A percentile compares a stretch with the other conserved stretches of the same genome.
These are phyloP conservation scores for Seriola quinqueradiata DNA, from an alignment of 2,113 vertebrate species.

Conservation along the genomic window DNA sequence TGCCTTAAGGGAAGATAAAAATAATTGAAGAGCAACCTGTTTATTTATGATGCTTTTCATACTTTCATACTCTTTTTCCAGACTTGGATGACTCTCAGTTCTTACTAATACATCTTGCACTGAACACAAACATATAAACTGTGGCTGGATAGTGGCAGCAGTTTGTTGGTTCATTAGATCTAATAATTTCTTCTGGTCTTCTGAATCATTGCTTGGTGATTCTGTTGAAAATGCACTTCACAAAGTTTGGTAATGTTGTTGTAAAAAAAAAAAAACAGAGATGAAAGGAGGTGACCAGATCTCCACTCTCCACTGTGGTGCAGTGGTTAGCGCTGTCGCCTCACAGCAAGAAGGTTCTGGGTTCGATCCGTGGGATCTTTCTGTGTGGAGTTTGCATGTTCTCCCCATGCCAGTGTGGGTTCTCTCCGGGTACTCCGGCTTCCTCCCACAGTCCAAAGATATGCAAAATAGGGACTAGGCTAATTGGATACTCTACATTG, in stretches of 20 bases:
- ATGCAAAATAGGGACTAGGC: too few relatives aligned
- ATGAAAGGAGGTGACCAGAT: too few relatives aligned
- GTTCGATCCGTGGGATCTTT: too few relatives aligned
- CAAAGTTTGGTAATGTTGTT: conserved; percentile 13
- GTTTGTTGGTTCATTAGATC: conserved; percentile 53
- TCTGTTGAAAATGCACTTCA: conserved; percentile 4
- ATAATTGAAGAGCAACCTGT: conserved; percentile 63
- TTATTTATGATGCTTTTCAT: conserved; percentile 69
- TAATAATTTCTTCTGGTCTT: conserved; percentile 17
- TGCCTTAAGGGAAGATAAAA: conserved; percentile 61
- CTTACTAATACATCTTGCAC: conserved; percentile 18
- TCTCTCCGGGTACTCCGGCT: too few relatives aligned
- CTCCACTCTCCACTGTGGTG: too few relatives aligned
- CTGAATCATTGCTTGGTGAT: neutral
- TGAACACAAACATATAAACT: neutral
- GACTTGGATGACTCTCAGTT: conserved; percentile 40
- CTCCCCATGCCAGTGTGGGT: too few relatives aligned
- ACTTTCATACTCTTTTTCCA: conserved; percentile 34
- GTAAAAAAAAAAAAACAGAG: neutral
- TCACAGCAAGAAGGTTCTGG: too few relatives aligned
- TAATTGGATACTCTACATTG: too few relatives aligned
- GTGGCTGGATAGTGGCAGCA: conserved; percentile 31
- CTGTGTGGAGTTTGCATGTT: too few relatives aligned
- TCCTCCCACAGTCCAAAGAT: too few relatives aligned
- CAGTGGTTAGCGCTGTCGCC: too few relatives aligned